Conservation (phyloP, 2,797 vertebrate species). For the Mus minutoides region DNA sequence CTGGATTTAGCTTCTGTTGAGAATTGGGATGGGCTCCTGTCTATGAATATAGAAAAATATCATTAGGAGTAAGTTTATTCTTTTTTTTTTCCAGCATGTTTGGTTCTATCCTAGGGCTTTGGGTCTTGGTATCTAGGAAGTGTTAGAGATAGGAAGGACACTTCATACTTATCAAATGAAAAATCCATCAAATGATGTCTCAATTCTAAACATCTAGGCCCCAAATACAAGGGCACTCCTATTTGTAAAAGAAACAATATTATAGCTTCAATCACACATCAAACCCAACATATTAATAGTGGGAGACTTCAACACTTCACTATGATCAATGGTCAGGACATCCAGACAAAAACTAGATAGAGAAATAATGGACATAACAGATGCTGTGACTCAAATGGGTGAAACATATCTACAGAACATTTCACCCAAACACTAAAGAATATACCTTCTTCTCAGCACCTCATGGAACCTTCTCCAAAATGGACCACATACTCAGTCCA, state of each 20-base stretch:
- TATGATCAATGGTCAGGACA: background rate
- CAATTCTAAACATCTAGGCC: background rate
- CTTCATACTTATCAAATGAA: background rate
- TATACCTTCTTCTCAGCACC: background rate
- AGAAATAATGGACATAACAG: background rate
- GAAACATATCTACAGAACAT: background rate
- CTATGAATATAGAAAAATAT: background rate
- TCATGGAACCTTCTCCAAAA: background rate
- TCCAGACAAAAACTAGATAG: background rate
- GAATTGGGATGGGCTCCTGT: background rate
- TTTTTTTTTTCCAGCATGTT: background rate
- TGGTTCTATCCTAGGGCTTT: background rate
- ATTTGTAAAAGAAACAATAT: background rate
- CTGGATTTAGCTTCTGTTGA: background rate
- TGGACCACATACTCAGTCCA: background rate
- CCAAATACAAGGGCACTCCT: background rate
- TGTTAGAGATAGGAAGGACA: background rate
- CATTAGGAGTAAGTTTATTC: background rate
- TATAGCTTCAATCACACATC: background rate
- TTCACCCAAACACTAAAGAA: background rate
- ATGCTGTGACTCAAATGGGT: background rate
- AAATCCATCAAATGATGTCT: background rate
- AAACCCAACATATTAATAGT: background rate
- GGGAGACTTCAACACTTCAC: background rate
- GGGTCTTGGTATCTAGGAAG: background rate